Evolutionary conservation across 2,888 invertebrate species (phyloP), one percentile per base, ranked within the genome.

Genomic region (Acanthoscelides obtectus): DNA sequence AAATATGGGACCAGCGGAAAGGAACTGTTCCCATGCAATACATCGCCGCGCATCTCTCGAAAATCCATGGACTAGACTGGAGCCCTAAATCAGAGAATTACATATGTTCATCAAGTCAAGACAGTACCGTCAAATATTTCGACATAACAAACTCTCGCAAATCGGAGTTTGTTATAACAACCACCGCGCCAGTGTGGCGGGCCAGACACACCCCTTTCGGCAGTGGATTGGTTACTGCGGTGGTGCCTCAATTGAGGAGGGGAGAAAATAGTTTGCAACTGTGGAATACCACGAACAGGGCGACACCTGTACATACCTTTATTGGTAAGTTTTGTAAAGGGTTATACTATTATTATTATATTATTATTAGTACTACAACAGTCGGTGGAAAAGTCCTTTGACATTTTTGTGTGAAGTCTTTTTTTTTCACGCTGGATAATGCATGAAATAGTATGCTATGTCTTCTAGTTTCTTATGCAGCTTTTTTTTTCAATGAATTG

Each of bases 21-120:
- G 90, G 93, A 75, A 91, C 92, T 69, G 89, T 93, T 70, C 97
- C 98, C 0, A 90, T 96, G 2, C 95, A 96, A 82, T 98, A 97
- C 80, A 95, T 98, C 79, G 93, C 97, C 22, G 98, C 97, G 2
- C 98, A 98, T 87, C 87, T 96, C 74, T 89, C 91, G 27, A 90
- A 96, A 88, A 97, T 98, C 77, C 94, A 97, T 83, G 96, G 97
- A 67, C 90, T 98, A 63, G 97, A 98, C 84, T 98, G 98, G 98
- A 96, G 94, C 85, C 93, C 94, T 19, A 91, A 90, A 75, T 90
- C 92, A 80, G 95, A 95, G 85, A 93, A 93, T 76, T 94, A 94
- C 81, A 85, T 96, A 73, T 94, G 94, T 66, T 97, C 98, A 8
- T 96, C 96, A 72, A 97, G 97, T 86, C 97, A 98, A 86, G 98